A percentile compares a stretch with the other conserved stretches of the same genome.
These are phyloP conservation scores for Corythornis vintsioides DNA, from an alignment of 2,113 vertebrate species.

Conservation along the genomic window DNA sequence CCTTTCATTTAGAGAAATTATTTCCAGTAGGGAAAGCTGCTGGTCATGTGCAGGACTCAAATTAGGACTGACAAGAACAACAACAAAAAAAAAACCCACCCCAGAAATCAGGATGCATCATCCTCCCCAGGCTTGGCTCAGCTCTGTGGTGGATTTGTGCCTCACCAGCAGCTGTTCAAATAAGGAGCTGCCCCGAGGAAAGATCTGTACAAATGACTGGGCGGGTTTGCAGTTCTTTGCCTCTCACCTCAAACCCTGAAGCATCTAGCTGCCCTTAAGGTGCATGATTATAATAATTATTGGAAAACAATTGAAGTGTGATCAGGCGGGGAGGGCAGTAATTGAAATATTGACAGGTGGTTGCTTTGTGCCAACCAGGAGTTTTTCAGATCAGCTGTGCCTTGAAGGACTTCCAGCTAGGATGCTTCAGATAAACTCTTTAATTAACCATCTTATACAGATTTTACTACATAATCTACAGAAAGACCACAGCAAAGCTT, in stretches of 20 bases:
- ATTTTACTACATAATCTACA: not conserved
- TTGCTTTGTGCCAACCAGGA: slow-evolving; percentile 83
- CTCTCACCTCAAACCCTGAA: slow-evolving; percentile 73
- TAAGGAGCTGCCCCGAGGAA: slow-evolving; percentile 75
- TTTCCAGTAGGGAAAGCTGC: slow-evolving; percentile 81
- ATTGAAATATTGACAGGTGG: slow-evolving; percentile 80
- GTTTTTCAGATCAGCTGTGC: slow-evolving; percentile 62
- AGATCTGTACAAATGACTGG: slow-evolving; percentile 70
- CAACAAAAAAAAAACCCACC: not conserved
- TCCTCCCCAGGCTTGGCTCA: slow-evolving; percentile 51
- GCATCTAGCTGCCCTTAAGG: slow-evolving; percentile 78
- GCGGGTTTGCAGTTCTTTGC: slow-evolving; percentile 25
- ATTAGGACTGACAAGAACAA: slow-evolving; percentile 67
- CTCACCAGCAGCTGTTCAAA: slow-evolving; percentile 80
- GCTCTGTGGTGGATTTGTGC: slow-evolving; percentile 65
- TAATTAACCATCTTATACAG: not conserved
- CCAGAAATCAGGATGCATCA: slow-evolving; percentile 70
- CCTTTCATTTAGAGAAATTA: slow-evolving; percentile 86
- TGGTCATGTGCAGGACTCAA: slow-evolving; percentile 72
- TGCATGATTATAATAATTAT: slow-evolving; percentile 87
- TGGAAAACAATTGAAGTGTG: slow-evolving; percentile 84
- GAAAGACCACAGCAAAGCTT: not conserved
- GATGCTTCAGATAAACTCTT: slow-evolving; percentile 25
- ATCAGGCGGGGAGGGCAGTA: slow-evolving; percentile 75
- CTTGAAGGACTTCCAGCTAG: slow-evolving; percentile 47